Evolutionary conservation across 2,888 invertebrate genomes (phyloP), one percentile per base, ranked within the genome.

Genomic region (Pristionchus exspectatus): DNA sequence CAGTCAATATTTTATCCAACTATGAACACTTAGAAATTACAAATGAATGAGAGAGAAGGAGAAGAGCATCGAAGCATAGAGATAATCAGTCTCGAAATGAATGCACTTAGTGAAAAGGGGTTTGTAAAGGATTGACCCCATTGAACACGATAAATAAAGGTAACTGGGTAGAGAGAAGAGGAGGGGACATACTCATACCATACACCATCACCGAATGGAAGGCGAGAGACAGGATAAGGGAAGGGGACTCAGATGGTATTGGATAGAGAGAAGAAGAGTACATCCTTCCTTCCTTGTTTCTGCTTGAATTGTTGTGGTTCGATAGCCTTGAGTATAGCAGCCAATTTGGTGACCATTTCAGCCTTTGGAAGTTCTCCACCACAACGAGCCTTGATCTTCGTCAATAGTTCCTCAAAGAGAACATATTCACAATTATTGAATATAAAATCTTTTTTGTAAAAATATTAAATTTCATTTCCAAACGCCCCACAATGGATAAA

Each of bases 301-400:
- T 93, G 94, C 87, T 92, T 92, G 90, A 93, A 93, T 72, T 94
- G 94, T 50, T 94, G 92, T 12, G 94, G 94, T 84, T 94, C 92
- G 89, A 94, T 93, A 10, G 93, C 92, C 91, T 93, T 93, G 54
- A 94, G 91, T 66, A 95, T 94, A 12, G 92, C 91, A 16, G 94
- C 94, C 83, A 94, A 91, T 74, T 90, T 91, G 4, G 93, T 92
- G 24, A 94, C 94, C 81, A 94, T 92, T 44, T 93, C 93, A 30
- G 91, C 87, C 90, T 95, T 94, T 72, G 88, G 89, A 90, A 93
- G 90, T 14, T 92, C 92, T n/a, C 84, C 81, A 0, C 92, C 92
- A 87, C 93, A 93, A 74, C 92, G 92, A 66, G 91, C 90, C 84
- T 91, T 93, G 91, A 93, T 91, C 88, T 92, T 92, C 86, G 91